Conservation (phyloP, 2,888 invertebrate species). For the Drosophila birchii region DNA sequence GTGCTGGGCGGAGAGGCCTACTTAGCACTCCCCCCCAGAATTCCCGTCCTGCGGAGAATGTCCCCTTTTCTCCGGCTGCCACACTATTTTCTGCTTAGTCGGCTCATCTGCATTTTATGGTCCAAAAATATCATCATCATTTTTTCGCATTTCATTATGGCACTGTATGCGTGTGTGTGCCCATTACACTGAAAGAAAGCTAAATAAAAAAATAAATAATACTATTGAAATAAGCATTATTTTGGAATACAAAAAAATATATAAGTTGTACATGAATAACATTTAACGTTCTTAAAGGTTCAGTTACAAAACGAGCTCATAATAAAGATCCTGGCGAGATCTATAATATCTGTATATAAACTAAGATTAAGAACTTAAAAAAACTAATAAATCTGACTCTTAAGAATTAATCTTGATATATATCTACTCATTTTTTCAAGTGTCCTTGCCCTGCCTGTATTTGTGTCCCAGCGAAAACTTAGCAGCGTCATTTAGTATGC, state of each 20-base stretch:
- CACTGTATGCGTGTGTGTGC: conserved; percentile 45
- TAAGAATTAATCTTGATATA: too few species aligned
- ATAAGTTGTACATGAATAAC: neutral
- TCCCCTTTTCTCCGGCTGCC: conserved; percentile 30
- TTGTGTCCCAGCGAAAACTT: conserved; percentile 61
- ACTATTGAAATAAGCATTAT: neutral
- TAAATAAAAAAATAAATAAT: neutral
- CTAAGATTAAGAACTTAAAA: too few species aligned
- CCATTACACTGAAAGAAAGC: neutral
- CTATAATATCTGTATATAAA: neutral
- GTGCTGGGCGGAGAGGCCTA: conserved; percentile 37
- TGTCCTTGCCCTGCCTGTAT: conserved; percentile 30
- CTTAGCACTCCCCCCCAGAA: conserved; percentile 33
- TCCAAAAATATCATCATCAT: conserved; percentile 80
- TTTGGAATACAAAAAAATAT: neutral
- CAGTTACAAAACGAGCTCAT: neutral
- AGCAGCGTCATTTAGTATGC: conserved; percentile 80
- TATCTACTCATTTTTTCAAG: neutral
- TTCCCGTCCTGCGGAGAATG: conserved; percentile 9
- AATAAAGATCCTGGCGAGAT: too few species aligned
- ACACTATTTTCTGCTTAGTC: conserved; percentile 81
- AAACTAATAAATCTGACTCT: fast-evolving
- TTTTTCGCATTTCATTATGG: conserved; percentile 80
- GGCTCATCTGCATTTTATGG: conserved; percentile 83
- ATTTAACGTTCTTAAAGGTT: neutral